Evolutionary conservation across 2,113 vertebrate species (phyloP), one percentile per base, ranked within the genome.

Genomic region (Dipodomys stephensi): DNA sequence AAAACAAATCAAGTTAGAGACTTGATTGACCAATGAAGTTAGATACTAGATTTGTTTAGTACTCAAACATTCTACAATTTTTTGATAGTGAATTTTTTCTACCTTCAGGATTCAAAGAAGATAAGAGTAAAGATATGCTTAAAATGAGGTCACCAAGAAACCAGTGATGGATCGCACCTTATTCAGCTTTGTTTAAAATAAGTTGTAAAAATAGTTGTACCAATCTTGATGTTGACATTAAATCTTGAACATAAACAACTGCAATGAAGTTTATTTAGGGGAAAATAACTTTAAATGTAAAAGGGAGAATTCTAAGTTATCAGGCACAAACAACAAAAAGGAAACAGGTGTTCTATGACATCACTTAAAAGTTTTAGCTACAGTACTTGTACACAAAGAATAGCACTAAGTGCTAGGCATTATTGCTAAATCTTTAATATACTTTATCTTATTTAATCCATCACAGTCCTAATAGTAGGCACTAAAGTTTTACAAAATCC

Each of bases 161-260:
- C 89, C 67, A 65, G 10, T 28, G 90, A 88, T 6, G 12, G 57
- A 83, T 81, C 68, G 3, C 35, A 64, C 25, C 44, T 84, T 53
- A 79, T 74, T 92, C 89, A 96, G 90, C 83, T 86, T 90, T 87
- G 76, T 68, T 95, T 86, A 83, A 92, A 97, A 94, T 88, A 94
- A 94, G 90, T 83, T 87, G 39, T 80, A 68, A 93, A 85, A 93
- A 71, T 22, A 90, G 23, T 83, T 91, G 15, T 80, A 77, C 57
- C 39, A 35, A 53, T 88, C 83, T 93, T 78, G 32, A 19, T 0
- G 13, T 88, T 95, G 80, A 92, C 83, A 69, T 80, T 76, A 94
- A 90, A 88, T 65, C 46, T 12, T 88, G 80, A 94, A 87, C 32
- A 64, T 74, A 76, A 91, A 93, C 73, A 91, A 80, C 23, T 80